Conservation (phyloP, 2,888 invertebrate species). For the Lydus trimaculatus region DNA sequence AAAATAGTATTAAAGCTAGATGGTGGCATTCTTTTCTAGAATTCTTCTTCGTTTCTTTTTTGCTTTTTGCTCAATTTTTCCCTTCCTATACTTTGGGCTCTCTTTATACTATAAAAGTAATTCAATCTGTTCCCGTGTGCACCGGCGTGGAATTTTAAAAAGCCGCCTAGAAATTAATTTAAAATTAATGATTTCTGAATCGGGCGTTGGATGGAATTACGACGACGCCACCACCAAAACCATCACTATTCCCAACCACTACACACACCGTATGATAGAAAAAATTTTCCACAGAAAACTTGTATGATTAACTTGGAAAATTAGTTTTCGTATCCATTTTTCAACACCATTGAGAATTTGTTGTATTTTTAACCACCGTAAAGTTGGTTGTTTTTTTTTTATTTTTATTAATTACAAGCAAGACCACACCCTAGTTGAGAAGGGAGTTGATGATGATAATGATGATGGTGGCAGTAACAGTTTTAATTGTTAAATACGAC, state of each 20-base stretch:
- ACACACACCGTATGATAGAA: background rate
- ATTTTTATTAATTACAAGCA: background rate
- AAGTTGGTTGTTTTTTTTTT: background rate
- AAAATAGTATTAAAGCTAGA: conserved; percentile 3
- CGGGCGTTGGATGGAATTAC: conserved; percentile 8
- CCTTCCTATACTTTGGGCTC: background rate
- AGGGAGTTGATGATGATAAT: background rate
- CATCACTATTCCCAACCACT: background rate
- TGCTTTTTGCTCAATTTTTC: background rate
- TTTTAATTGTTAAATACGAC: conserved; percentile 51
- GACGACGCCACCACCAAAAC: background rate
- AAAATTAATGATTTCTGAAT: conserved; percentile 11
- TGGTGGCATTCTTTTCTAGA: background rate
- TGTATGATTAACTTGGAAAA: background rate
- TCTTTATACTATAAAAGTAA: conserved; percentile 5
- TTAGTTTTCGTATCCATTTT: background rate
- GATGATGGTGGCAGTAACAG: background rate
- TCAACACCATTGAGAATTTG: background rate
- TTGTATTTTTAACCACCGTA: background rate
- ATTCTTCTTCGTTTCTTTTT: background rate
- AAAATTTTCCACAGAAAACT: background rate
- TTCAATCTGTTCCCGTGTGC: conserved; percentile 9
- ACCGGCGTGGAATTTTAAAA: conserved; percentile 10
- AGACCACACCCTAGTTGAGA: background rate
- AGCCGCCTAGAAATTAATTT: conserved; percentile 11